phyloP scores from a whole-genome alignment of 2,797 vertebrate species.

The Manis pentadactyla region DNA sequence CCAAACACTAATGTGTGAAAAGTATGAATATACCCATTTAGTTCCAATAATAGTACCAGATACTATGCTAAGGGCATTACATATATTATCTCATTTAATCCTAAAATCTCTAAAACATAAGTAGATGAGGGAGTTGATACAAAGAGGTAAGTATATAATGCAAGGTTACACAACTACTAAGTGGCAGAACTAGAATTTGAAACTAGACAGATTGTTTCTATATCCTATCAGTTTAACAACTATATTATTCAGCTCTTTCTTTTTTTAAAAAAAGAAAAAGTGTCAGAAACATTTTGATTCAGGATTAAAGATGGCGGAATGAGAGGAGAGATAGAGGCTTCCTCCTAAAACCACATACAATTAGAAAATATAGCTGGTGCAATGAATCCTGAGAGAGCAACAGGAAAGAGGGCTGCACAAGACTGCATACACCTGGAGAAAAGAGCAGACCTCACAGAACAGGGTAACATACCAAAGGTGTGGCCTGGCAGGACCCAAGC shows the following conservation, averaged over 20 bases:
- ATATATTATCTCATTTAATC: conserved; percentile 61
- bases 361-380: too few species aligned
- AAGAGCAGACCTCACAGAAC: too few species aligned
- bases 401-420: too few species aligned
- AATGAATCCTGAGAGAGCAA: too few species aligned
- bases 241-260: not conserved
- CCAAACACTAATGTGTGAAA: conserved; percentile 28
- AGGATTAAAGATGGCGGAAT: too few species aligned
- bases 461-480: too few species aligned
- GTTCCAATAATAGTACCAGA: conserved; percentile 41
- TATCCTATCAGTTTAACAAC: not conserved
- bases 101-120: conserved; percentile 26
- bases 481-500: too few species aligned
- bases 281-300: too few species aligned
- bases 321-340: too few species aligned
- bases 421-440: too few species aligned
- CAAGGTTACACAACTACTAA: conserved; percentile 20
- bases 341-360: too few species aligned
- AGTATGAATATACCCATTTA: conserved; percentile 40
- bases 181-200: not conserved
- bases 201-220: not conserved
- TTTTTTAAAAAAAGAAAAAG: not conserved
- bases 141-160: not conserved
- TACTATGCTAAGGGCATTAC: conserved; percentile 3
- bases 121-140: not conserved